Base-by-base conservation (phyloP, 2,113 vertebrate genomes). In the Apistogramma diplotaenia region DNA sequence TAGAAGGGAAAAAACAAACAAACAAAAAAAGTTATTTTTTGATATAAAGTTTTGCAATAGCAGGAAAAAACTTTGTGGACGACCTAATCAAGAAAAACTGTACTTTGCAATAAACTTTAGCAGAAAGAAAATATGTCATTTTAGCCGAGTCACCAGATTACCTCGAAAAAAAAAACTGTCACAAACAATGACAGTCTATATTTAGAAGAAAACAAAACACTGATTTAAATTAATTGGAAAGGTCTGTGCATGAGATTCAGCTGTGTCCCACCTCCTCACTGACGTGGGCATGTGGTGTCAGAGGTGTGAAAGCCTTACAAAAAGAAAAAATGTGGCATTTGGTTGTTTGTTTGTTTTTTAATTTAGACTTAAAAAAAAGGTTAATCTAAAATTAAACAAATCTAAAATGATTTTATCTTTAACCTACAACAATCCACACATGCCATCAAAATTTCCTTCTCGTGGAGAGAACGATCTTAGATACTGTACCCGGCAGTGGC, bases 401-500 rank as follows among this genome's bases (percentile, higher is more conserved):
- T 3, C n/a, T n/a, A n/a, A n/a, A n/a, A n/a, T n/a, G n/a, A n/a
- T n/a, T n/a, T n/a, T n/a, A n/a, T n/a, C n/a, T 67, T 46, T 67
- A 49, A 67, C 9, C 40, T 43, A 29, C 6, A 49, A 29, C 25
- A 46, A 43, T 6, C 25, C 43, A 70, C 25, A 70, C 25, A 70
- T 70, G 18, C 7, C 43, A n/a, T 29, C 43, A 70, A 5, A 70
- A 43, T 49, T 70, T 70, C 16, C 3, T 12, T 51, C 18, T 70
- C 19, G 49, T 51, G 62, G 23, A 70, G 15, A 46, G 62, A 33
- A 35, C 31, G 25, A 23, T 35, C 55, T 43, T 40, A 46, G 51
- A 55, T 27, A 67, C 29, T 51, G 13, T 86, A 99, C 98, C 98
- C 96, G 97, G 97, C 87, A 99, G 96, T 82, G 97, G 97, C 95